Conservation (phyloP, 1,140 invertebrate species). For the Aphaenogaster floridana region DNA sequence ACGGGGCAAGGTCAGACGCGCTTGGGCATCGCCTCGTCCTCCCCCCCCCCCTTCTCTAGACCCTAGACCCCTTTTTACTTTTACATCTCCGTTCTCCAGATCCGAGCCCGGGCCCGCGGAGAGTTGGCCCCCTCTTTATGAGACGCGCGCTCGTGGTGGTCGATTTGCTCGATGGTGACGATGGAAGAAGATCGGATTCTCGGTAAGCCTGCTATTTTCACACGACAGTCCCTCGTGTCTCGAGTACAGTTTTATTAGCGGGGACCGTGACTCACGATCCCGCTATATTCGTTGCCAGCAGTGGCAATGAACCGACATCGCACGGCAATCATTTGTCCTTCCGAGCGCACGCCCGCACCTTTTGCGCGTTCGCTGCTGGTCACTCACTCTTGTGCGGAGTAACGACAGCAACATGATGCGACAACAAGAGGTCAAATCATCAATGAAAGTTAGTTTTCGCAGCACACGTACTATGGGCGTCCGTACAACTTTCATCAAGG, state of each 20-base stretch:
- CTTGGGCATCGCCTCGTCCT: slow-evolving; percentile 28
- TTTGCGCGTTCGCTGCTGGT: slow-evolving; percentile 18
- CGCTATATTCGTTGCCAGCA: slow-evolving; percentile 73
- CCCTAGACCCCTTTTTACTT: slow-evolving; percentile 25
- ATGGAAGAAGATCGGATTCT: slow-evolving; percentile 51
- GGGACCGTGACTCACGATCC: slow-evolving; percentile 68
- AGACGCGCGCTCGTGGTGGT: neutral
- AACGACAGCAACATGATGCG: neutral
- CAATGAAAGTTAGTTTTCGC: neutral
- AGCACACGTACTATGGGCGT: too few species aligned
- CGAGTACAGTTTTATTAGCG: slow-evolving; percentile 70
- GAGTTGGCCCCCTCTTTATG: slow-evolving; percentile 14
- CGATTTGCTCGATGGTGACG: slow-evolving; percentile 28
- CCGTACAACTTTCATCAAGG: too few species aligned
- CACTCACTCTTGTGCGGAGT: neutral
- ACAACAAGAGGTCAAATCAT: neutral
- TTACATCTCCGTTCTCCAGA: slow-evolving; percentile 27
- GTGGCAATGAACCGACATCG: slow-evolving; percentile 71
- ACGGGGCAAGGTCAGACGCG: slow-evolving; percentile 53
- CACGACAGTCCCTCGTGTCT: slow-evolving; percentile 31
- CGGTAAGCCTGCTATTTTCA: slow-evolving; percentile 68
- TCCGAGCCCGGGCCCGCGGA: neutral
- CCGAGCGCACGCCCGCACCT: slow-evolving; percentile 46
- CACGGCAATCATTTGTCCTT: slow-evolving; percentile 55
- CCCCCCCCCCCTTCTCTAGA: too few species aligned